Evolutionary conservation across 2,113 vertebrate species (phyloP).

Genomic region (Tragulus kanchil): DNA sequence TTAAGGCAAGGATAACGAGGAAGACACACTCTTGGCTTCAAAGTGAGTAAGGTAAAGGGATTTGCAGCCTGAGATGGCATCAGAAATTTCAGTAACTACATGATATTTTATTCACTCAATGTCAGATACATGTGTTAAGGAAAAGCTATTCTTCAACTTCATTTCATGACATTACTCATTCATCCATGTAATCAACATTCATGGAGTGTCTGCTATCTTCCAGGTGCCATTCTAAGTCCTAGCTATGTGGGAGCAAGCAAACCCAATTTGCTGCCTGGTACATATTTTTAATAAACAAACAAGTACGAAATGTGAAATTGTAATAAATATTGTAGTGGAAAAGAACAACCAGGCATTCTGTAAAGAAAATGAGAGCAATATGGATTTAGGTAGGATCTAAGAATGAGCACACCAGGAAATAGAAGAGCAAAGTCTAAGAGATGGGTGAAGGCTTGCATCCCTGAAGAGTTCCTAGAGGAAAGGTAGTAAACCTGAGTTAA

Average conservation of each 20-base stretch:
- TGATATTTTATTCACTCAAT: background rate
- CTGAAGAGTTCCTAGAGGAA: background rate
- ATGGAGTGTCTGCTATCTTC: fast-evolving
- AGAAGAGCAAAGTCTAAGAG: background rate
- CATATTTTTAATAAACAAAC: background rate
- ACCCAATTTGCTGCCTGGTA: background rate
- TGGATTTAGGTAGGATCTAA: background rate
- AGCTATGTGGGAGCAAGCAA: background rate
- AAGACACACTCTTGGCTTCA: background rate
- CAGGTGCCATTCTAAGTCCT: background rate
- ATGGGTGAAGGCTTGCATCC: background rate
- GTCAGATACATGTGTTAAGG: background rate
- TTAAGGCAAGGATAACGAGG: background rate
- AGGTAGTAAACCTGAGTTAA: background rate
- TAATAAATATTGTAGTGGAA: background rate
- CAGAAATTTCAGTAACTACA: background rate
- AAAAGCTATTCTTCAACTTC: background rate
- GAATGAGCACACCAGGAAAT: background rate
- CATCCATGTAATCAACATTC: background rate
- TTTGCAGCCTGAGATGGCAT: background rate
- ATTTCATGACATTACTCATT: background rate
- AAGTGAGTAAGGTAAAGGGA: background rate
- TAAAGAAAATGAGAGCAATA: background rate
- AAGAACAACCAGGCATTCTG: background rate
- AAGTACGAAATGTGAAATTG: background rate